Base-by-base conservation (phyloP, 2,888 invertebrate genomes). In the Euclidia mi region DNA sequence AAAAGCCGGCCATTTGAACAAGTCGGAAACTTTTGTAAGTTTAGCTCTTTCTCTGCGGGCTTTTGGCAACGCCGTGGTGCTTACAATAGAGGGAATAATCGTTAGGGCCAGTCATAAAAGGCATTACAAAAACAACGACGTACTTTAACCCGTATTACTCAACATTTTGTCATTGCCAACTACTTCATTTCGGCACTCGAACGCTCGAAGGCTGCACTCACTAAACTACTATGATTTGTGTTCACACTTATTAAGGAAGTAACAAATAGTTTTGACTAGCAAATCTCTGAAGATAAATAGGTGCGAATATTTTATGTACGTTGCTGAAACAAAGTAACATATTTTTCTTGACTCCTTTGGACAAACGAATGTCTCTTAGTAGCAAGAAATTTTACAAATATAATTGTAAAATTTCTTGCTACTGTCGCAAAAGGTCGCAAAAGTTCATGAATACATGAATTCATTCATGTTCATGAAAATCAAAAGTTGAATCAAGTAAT, bases 1-100 rank as follows among this genome's bases (percentile, higher is more conserved):
- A 94, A 94, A 94, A 92, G 94, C 94, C 88, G 89, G 87, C 93
- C 90, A 92, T 94, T 94, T 89, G 91, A 94, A 94, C 93, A 90
- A 94, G 92, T 92, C 90, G 91, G 89, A 87, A 93, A 94, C 91
- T 94, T 94, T 93, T 92, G 94, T 92, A 91, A 93, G 92, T 91
- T 92, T 88, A 90, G 92, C 90, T 92, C 90, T 91, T 90, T 91
- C 92, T 88, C 83, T 74, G 85, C 88, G 87, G 86, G 88, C 80
- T 88, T 90, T 92, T 93, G 93, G 92, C 93, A 92, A 82, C 85
- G 82, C 78, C 83, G 84, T 84, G 81, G 82, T 82, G 80, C 83
- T 83, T 89, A 92, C 94, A 93, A 92, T 92, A 84, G 90, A 81
- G 79, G 85, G 83, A 88, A 92, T 93, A 92, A 94, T 94, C 92